These are phyloP conservation scores for Tenualosa ilisha DNA, from an alignment of 2,797 vertebrate genomes.

Conservation along the genomic window DNA sequence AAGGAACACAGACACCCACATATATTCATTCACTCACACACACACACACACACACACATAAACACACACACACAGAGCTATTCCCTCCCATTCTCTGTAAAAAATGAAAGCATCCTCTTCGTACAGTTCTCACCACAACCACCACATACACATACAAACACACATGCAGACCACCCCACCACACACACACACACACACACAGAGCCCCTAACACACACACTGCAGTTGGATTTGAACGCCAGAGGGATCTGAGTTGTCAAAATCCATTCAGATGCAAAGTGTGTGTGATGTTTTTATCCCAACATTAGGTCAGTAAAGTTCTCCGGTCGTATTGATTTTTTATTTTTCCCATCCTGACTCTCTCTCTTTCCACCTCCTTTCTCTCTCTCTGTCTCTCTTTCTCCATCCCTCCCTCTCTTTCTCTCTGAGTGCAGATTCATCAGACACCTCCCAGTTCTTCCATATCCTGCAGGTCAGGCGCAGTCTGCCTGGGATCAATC, in stretches of 20 bases:
- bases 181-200: neutral
- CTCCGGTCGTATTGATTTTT: constrained; percentile 70
- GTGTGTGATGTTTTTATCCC: constrained; percentile 68
- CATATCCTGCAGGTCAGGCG: constrained; percentile 74
- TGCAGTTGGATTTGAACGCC: constrained; percentile 40
- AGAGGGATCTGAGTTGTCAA: constrained; percentile 48
- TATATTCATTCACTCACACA: neutral
- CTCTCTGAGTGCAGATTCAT: constrained; percentile 24
- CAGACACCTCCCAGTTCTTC: constrained; percentile 64
- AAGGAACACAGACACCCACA: neutral
- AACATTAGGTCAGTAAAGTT: constrained; percentile 66
- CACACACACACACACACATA: neutral
- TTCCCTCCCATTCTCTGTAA: neutral
- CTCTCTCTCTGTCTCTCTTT: constrained; percentile 40
- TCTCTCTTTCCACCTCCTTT: constrained; percentile 38
- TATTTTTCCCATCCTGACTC: constrained; percentile 62
- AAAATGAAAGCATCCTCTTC: neutral
- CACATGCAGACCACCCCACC: neutral
- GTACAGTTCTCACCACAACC: neutral
- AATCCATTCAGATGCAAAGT: constrained; percentile 49
- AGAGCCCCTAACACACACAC: neutral
- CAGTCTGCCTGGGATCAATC: constrained; percentile 77
- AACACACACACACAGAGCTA: neutral
- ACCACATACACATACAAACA: neutral
- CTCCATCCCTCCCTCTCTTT: constrained; percentile 47